These are phyloP conservation scores for Nasonia vitripennis DNA, from an alignment of 1,140 invertebrate species.

Conservation along the genomic window DNA sequence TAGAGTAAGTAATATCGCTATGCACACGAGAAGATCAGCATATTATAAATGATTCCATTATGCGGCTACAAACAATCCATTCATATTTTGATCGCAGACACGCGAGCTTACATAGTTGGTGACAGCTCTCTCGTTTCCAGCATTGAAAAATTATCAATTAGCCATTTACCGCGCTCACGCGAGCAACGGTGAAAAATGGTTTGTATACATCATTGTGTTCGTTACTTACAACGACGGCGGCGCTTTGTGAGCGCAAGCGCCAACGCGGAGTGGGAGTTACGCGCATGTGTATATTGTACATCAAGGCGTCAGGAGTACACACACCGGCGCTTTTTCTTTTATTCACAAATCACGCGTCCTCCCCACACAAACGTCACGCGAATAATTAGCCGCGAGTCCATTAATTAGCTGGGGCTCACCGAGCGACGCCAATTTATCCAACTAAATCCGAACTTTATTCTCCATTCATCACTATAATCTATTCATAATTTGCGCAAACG, in stretches of 20 bases:
- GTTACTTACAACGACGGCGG: no score
- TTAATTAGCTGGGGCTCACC: background rate
- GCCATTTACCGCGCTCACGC: background rate
- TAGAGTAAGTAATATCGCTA: no score
- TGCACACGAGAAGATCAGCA: no score
- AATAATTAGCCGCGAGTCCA: conserved; percentile 37
- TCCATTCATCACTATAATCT: conserved; percentile 34
- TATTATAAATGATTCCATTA: no score
- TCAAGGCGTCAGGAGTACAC: background rate
- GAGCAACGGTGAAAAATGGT: conserved; percentile 1
- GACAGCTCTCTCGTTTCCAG: no score
- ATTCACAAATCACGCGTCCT: conserved; percentile 14
- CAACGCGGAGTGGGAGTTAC: background rate
- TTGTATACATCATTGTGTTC: conserved; percentile 8
- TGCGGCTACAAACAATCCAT: no score
- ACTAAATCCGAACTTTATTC: conserved; percentile 37
- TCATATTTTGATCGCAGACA: no score
- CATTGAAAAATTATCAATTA: no score
- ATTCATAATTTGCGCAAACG: conserved; percentile 32
- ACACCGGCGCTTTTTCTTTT: background rate
- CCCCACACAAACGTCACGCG: conserved; percentile 12
- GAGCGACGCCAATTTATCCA: conserved; percentile 21
- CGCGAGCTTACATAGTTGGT: no score
- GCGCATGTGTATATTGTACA: background rate
- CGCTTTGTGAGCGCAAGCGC: background rate